Percentiles rank a stretch among this genome's conserved stretches.
These are phyloP conservation scores for Meandrina meandrites DNA, from an alignment of 92 coral and sea anemone genomes.

Conservation along the genomic window DNA sequence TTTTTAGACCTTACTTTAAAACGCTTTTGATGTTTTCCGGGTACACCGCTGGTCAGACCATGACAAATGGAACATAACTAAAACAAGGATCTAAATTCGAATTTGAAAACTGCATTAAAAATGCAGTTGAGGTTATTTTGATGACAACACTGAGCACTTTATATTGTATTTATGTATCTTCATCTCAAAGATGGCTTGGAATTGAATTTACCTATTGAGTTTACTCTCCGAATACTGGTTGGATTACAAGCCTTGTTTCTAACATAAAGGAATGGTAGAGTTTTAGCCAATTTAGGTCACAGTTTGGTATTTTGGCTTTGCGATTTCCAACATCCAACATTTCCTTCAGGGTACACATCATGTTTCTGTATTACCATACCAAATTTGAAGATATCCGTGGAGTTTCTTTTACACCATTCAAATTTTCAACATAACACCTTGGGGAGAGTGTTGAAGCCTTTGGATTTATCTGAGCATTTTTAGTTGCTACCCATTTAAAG, in stretches of 20 bases:
- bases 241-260: neutral
- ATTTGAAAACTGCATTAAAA: conserved; percentile 10
- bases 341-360: no score
- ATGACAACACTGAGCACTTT: neutral
- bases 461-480: neutral
- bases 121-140: neutral
- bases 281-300: neutral
- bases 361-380: neutral
- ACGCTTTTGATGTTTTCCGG: neutral
- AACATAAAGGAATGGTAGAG: neutral
- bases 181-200: conserved; percentile 22
- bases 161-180: conserved; percentile 13
- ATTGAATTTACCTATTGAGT: neutral
- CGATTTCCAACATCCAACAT: neutral
- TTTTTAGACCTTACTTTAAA: neutral
- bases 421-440: neutral
- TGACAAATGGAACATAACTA: neutral
- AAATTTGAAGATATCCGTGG: neutral
- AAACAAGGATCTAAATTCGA: neutral
- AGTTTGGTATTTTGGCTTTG: neutral
- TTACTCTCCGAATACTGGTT: neutral
- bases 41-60: neutral
- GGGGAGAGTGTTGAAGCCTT: neutral
- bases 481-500: neutral
- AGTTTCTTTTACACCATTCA: neutral